Conservation (phyloP, 2,797 vertebrate species). For the Sebastes dallii region DNA sequence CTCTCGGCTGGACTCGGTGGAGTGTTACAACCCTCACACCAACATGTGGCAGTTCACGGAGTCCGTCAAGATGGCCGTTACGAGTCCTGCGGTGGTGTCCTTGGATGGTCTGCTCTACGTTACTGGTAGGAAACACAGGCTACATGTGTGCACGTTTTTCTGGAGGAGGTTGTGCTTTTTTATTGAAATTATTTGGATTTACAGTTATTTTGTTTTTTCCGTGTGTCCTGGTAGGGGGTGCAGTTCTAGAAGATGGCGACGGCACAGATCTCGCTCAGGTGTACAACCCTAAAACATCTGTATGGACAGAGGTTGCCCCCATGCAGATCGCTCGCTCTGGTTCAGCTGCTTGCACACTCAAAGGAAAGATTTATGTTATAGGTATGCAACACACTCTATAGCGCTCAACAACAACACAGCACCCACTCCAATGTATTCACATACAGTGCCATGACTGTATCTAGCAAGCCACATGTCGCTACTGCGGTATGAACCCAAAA, state of each 20-base stretch:
- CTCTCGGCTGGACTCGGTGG: constrained; percentile 83
- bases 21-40: constrained; percentile 85
- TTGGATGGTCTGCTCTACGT: constrained; percentile 85
- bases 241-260: constrained; percentile 85
- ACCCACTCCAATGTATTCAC: too few species aligned
- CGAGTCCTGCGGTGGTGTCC: constrained; percentile 85
- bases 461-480: too few species aligned
- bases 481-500: too few species aligned
- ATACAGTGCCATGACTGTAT: too few species aligned
- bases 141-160: neutral
- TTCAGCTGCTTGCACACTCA: constrained; percentile 84
- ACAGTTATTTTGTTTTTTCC: neutral
- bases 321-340: constrained; percentile 88
- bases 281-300: constrained; percentile 82
- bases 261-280: constrained; percentile 85
- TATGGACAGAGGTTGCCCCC: constrained; percentile 82
- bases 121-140: constrained; percentile 72
- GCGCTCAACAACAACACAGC: neutral
- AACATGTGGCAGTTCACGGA: constrained; percentile 85
- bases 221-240: constrained; percentile 71
- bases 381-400: constrained; percentile 60
- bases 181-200: neutral
- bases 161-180: neutral
- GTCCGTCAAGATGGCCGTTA: constrained; percentile 86
- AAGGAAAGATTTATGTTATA: constrained; percentile 86